Evolutionary conservation across 2,113 vertebrate genomes (phyloP), one percentile per base, ranked within the genome.

Genomic region (Sitta europaea): DNA sequence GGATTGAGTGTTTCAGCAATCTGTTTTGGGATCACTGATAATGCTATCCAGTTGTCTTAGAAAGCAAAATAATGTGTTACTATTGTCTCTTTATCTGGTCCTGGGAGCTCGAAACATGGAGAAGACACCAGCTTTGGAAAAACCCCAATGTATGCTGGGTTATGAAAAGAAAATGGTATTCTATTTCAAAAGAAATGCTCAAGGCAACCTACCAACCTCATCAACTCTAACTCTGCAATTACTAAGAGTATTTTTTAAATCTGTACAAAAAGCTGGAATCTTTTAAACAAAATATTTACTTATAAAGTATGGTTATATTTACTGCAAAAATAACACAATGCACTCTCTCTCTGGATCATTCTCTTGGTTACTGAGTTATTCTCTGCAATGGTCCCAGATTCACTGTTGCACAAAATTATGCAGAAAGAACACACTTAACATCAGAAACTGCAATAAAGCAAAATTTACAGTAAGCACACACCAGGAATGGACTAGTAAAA

Each of bases 311-410:
- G 27, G 70, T 74, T 77, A 76, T 67, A 54, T 89, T 78, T 65
- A 89, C 80, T 97, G 92, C 86, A 95, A 93, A 97, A 98, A 92
- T 75, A 94, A 94, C 82, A 93, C 75, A 79, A 42, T 6, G 68
- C 38, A 86, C 28, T 55, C 75, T 90, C 90, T 88, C 78, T 90
- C 73, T 73, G 83, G 73, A 86, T 90, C 68, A 48, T 58, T 92
- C 73, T 80, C 75, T 87, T 36, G 81, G 90, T 95, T 97, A 94
- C 76, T 66, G 79, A 94, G 58, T 82, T 88, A 94, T 77, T 88
- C 82, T 36, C 86, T 97, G 91, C 72, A 90, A 86, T 58, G 72
- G 61, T 83, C 61, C 50, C 57, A 35, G 74, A 67, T 93, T 79
- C 88, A 51, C 45, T 91, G 75, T 65, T 83, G 74, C 0, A 5